These are phyloP conservation scores for Dunckerocampus dactyliophorus DNA, from an alignment of 2,113 vertebrate genomes.

Conservation along the genomic window DNA sequence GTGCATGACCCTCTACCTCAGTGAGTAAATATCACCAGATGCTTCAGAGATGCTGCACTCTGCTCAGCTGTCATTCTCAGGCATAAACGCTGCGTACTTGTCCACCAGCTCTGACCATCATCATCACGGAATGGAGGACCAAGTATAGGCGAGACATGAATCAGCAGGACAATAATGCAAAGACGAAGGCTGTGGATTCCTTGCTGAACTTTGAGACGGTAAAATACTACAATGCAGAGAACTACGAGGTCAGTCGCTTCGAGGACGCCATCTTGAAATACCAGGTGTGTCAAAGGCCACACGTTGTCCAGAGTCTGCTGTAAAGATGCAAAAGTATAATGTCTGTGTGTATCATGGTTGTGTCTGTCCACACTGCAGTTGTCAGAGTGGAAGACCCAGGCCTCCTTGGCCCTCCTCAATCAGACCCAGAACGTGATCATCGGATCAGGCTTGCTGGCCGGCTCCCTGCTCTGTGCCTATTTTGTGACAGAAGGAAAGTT, in stretches of 20 bases:
- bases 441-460: constrained; percentile 81
- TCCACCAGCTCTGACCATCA: constrained; percentile 82
- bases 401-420: constrained; percentile 88
- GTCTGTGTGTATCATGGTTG: neutral
- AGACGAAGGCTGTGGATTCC: constrained; percentile 87
- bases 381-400: constrained; percentile 89
- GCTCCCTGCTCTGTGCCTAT: constrained; percentile 91
- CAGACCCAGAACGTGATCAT: constrained; percentile 94
- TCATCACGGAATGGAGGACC: constrained; percentile 94
- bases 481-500: constrained; percentile 88
- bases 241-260: constrained; percentile 85
- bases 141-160: constrained; percentile 95
- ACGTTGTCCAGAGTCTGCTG: neutral
- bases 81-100: neutral
- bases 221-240: constrained; percentile 93
- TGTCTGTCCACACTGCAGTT: constrained; percentile 49
- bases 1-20: constrained; percentile 91
- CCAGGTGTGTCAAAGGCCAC: constrained; percentile 75
- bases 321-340: neutral
- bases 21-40: constrained; percentile 74
- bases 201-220: constrained; percentile 98
- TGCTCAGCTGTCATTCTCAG: neutral
- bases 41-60: neutral
- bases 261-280: constrained; percentile 86
- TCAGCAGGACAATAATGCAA: constrained; percentile 83